Percentiles rank a stretch among this genome's conserved stretches.
Evolutionary conservation across 2,888 invertebrate species (phyloP).

Genomic region (Drosophila bunnanda): DNA sequence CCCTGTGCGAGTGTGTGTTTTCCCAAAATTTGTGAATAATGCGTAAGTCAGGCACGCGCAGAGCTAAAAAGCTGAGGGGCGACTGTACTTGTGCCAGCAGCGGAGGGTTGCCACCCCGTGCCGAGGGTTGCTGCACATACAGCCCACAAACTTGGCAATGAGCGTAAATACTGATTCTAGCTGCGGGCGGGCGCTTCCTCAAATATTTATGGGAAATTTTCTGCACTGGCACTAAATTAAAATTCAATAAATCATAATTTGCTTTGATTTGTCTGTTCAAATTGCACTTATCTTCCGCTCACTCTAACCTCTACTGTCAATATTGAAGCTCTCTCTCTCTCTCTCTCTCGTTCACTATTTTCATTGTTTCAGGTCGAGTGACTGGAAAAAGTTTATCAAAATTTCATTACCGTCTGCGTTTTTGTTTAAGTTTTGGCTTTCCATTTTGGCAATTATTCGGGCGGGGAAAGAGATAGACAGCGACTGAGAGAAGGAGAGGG

Average conservation of each 20-base stretch:
- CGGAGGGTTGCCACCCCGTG: slow-evolving; percentile 12
- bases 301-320: background rate
- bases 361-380: slow-evolving; percentile 45
- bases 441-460: slow-evolving; percentile 70
- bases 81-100: slow-evolving; percentile 59
- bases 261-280: slow-evolving; percentile 55
- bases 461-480: slow-evolving; percentile 8
- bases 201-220: slow-evolving; percentile 77
- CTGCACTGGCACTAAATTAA: slow-evolving; percentile 76
- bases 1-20: background rate
- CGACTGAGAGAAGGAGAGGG: background rate
- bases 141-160: slow-evolving; percentile 56
- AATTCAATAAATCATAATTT: slow-evolving; percentile 83
- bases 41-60: slow-evolving; percentile 65
- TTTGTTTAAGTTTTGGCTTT: slow-evolving; percentile 74
- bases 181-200: slow-evolving; percentile 51
- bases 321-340: background rate
- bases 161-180: slow-evolving; percentile 66
- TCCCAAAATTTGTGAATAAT: slow-evolving; percentile 50
- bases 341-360: slow-evolving; percentile 16
- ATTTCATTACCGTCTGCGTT: slow-evolving; percentile 82
- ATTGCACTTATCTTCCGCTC: slow-evolving; percentile 13
- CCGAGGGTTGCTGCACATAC: slow-evolving; percentile 42
- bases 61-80: slow-evolving; percentile 64
- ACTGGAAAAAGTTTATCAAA: slow-evolving; percentile 75